A percentile compares a stretch with the other conserved stretches of the same genome.
These are phyloP conservation scores for Ivindomyrus marchei DNA, from an alignment of 2,113 vertebrate species.

Conservation along the genomic window DNA sequence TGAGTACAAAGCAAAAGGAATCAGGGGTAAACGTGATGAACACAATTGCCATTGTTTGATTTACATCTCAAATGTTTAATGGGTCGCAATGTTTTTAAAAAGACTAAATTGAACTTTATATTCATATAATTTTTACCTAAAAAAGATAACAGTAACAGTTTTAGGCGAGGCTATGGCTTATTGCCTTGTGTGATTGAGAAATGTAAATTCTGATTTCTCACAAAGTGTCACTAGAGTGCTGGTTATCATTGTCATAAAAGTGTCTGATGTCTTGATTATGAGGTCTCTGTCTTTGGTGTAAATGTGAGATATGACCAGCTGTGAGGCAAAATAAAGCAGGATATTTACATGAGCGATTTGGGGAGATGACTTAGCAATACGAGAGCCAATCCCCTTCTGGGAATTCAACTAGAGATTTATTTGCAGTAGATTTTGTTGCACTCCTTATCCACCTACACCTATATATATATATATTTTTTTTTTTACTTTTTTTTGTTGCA, in stretches of 20 bases:
- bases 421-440: neutral
- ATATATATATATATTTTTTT: neutral
- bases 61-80: neutral
- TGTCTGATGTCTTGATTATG: neutral
- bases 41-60: neutral
- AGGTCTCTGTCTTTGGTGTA: neutral
- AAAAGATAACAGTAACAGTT: neutral
- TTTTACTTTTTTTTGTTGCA: neutral
- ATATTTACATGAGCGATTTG: constrained; percentile 2
- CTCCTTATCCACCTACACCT: neutral
- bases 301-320: neutral
- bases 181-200: neutral
- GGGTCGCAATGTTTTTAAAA: neutral
- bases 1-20: neutral
- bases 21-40: neutral
- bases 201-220: neutral
- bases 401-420: neutral
- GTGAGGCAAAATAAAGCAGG: neutral
- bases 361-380: neutral
- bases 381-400: neutral
- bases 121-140: neutral
- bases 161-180: neutral
- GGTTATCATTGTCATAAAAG: neutral
- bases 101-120: neutral
- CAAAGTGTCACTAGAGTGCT: neutral